These are phyloP conservation scores for Plagodis dolabraria DNA, from an alignment of 2,888 invertebrate genomes.

Conservation along the genomic window DNA sequence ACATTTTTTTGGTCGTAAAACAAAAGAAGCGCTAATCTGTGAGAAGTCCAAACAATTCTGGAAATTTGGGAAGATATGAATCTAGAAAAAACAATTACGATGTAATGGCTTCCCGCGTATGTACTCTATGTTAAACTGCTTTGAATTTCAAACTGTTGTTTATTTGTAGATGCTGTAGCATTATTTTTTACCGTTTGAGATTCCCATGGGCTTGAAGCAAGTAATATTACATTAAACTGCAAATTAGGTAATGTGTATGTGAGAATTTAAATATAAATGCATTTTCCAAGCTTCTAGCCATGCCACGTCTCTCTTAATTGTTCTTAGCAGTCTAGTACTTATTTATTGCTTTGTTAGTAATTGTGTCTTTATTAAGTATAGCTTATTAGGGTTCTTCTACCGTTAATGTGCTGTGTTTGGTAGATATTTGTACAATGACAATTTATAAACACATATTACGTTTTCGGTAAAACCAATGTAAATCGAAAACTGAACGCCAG, in stretches of 20 bases:
- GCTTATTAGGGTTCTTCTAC: too few species aligned
- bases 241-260: slow-evolving; percentile 79
- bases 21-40: slow-evolving; percentile 19
- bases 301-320: slow-evolving; percentile 55
- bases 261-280: slow-evolving; percentile 56
- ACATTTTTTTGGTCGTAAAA: slow-evolving; percentile 16
- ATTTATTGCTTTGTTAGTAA: slow-evolving; percentile 46
- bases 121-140: slow-evolving; percentile 50
- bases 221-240: slow-evolving; percentile 73
- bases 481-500: slow-evolving; percentile 44
- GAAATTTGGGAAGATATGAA: slow-evolving; percentile 18
- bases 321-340: slow-evolving; percentile 40
- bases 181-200: slow-evolving; percentile 52
- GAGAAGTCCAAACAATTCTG: slow-evolving; percentile 15
- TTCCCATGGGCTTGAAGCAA: slow-evolving; percentile 66
- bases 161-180: slow-evolving; percentile 54
- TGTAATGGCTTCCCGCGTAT: slow-evolving; percentile 31
- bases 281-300: slow-evolving; percentile 34
- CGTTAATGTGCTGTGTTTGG: too few species aligned
- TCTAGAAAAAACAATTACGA: slow-evolving; percentile 30
- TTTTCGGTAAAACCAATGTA: slow-evolving; percentile 50
- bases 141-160: slow-evolving; percentile 59
- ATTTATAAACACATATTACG: slow-evolving; percentile 50
- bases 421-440: slow-evolving; percentile 35
- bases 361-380: slow-evolving; percentile 22